Evolutionary conservation across 1,140 invertebrate genomes (phyloP).

Genomic region (Drosophila mayri): DNA sequence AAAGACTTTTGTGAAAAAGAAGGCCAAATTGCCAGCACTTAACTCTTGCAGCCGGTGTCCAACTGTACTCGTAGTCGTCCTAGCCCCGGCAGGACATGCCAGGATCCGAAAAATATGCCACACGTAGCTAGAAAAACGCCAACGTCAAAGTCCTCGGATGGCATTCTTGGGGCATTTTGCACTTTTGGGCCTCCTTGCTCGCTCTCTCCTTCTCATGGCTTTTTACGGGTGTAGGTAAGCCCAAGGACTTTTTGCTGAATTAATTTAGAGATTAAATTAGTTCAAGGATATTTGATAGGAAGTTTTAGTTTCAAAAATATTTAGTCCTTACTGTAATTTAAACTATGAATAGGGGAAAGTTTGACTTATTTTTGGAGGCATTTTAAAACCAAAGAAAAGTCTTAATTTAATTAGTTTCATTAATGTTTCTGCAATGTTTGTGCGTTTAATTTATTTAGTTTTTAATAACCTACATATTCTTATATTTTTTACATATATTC

Average conservation of each 20-base stretch:
- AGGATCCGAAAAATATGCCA: constrained; percentile 35
- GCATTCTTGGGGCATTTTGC: constrained; percentile 32
- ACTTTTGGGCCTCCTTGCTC: constrained; percentile 18
- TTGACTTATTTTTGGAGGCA: too few species aligned
- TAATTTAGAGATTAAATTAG: constrained; percentile 17
- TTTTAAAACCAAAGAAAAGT: background rate
- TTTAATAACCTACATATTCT: too few species aligned
- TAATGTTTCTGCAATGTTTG: too few species aligned
- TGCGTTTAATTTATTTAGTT: background rate
- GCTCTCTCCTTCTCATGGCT: background rate
- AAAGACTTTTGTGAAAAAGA: constrained; percentile 55
- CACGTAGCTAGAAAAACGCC: constrained; percentile 50
- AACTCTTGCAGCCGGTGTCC: constrained; percentile 59
- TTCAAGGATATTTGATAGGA: background rate
- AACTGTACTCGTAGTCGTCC: constrained; percentile 63
- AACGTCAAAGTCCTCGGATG: constrained; percentile 34
- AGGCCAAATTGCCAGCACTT: constrained; percentile 73
- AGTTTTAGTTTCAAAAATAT: background rate
- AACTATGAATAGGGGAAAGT: background rate
- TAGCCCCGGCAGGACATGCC: constrained; percentile 33
- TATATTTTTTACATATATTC: background rate
- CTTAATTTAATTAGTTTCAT: background rate
- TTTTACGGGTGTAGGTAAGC: background rate
- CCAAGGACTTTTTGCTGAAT: constrained; percentile 10
- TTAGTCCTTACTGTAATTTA: fast-evolving